Evolutionary conservation across 2,797 vertebrate species (phyloP), one percentile per base, ranked within the genome.

Genomic region (Dicrostonyx torquatus): DNA sequence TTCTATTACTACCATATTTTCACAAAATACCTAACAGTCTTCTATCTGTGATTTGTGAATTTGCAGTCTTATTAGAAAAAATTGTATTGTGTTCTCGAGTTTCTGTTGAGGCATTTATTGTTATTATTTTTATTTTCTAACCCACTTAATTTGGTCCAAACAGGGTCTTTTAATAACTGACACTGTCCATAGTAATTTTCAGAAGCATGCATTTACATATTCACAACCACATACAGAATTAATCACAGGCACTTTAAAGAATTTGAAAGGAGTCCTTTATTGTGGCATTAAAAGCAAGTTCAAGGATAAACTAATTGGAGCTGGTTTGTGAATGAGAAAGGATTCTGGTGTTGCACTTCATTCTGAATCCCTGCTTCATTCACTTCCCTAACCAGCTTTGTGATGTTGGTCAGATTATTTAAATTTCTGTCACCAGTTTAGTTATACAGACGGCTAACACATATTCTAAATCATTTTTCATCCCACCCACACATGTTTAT

Each of bases 141-240:
- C 70, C 72, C 29, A 70, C 89, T 95, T 88, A 84, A 68, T 88
- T 91, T 60, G 84, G 20, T n/a, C 31, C 89, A 83, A 85, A 87
- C 50, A 91, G 80, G 45, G 13, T 78, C 75, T 94, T 95, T 95
- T 58, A 87, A 58, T 58, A 43, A 58, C 68, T 60, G 85, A 73
- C 37, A 58, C 17, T 68, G 70, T 80, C 64, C 85, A 68, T 79
- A 77, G 55, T 64, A 80, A 94, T 76, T 55, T 83, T n/a, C 10
- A 70, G 73, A 95, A 79, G 31, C 55, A 94, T 76, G 55, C 8
- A 87, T 94, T 94, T 95, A 79, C 88, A 95, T 97, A 96, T 90
- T 95, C 85, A 97, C 31, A 78, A 90, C 31, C 45, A 88, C 85
- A 95, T 37, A 20, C 62, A 95, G 80, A 95, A 93, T 96, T 96